A percentile compares a stretch with the other conserved stretches of the same genome.
phyloP scores from a whole-genome alignment of 2,113 vertebrate genomes.

The Neolamprologus hecqui region DNA sequence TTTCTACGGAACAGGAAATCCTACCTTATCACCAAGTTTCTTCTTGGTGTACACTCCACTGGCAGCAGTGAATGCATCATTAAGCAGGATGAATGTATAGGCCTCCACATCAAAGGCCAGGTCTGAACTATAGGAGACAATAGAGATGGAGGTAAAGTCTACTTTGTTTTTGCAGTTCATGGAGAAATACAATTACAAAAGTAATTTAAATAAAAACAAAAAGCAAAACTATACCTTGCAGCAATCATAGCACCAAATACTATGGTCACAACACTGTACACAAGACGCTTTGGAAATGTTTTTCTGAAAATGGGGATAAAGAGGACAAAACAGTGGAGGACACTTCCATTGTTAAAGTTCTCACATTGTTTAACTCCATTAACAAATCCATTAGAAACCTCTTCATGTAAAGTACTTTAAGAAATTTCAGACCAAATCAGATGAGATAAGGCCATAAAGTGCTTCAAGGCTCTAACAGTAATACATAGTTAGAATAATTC shows the following conservation, averaged over 20 bases:
- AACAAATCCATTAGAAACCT: background rate
- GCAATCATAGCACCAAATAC: constrained; percentile 84
- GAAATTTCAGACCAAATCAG: background rate
- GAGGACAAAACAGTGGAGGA: background rate
- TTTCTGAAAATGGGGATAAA: constrained; percentile 69
- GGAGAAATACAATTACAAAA: background rate
- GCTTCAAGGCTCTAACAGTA: background rate
- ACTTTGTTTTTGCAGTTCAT: background rate
- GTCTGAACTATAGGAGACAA: constrained; percentile 75
- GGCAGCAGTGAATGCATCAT: constrained; percentile 86
- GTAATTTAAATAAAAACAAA: background rate
- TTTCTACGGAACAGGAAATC: background rate
- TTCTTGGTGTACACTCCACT: constrained; percentile 87
- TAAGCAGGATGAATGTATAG: constrained; percentile 83
- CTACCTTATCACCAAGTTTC: constrained; percentile 84
- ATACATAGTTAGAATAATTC: background rate
- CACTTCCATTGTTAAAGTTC: background rate
- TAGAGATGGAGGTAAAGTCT: background rate
- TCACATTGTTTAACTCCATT: background rate
- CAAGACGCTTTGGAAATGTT: constrained; percentile 68
- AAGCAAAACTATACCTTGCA: constrained; percentile 73
- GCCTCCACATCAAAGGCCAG: constrained; percentile 83
- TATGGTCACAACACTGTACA: constrained; percentile 78
- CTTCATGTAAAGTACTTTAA: background rate
- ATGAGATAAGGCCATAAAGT: background rate